Conservation (phyloP, 2,797 vertebrate species). For the Alauda arvensis region DNA sequence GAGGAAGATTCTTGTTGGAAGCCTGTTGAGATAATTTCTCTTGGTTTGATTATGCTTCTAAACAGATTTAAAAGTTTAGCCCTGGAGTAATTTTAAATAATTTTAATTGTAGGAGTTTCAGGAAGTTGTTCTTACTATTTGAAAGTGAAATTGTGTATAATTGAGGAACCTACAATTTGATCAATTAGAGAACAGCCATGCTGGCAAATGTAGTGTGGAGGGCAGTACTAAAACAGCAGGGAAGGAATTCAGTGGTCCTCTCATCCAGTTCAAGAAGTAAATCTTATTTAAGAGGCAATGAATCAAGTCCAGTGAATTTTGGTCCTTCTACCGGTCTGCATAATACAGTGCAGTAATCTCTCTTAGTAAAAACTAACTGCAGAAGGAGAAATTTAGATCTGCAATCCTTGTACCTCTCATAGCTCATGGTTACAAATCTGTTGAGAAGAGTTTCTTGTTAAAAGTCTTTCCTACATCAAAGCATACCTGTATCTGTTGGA, state of each 20-base stretch:
- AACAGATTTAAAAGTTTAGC: neutral
- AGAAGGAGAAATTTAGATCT: neutral
- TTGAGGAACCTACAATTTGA: neutral
- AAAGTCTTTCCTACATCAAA: neutral
- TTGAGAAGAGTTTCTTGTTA: neutral
- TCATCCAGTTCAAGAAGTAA: neutral
- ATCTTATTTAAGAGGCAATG: neutral
- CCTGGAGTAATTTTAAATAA: neutral
- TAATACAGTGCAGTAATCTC: neutral
- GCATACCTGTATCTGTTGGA: neutral
- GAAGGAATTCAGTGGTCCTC: neutral
- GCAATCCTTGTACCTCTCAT: neutral
- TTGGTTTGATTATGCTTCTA: neutral
- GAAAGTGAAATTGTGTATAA: neutral
- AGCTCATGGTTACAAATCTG: neutral
- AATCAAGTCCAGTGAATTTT: neutral
- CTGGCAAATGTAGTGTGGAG: neutral
- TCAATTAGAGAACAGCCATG: neutral
- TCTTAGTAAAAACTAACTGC: neutral
- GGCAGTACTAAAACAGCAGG: neutral
- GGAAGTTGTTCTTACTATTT: neutral
- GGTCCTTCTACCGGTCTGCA: neutral
- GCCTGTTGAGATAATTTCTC: neutral
- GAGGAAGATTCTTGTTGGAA: neutral
- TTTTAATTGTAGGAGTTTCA: neutral